A percentile compares a stretch with the other conserved stretches of the same genome.
Conservation (phyloP, 2,797 vertebrate species). For the Anas flavirostris region DNA sequence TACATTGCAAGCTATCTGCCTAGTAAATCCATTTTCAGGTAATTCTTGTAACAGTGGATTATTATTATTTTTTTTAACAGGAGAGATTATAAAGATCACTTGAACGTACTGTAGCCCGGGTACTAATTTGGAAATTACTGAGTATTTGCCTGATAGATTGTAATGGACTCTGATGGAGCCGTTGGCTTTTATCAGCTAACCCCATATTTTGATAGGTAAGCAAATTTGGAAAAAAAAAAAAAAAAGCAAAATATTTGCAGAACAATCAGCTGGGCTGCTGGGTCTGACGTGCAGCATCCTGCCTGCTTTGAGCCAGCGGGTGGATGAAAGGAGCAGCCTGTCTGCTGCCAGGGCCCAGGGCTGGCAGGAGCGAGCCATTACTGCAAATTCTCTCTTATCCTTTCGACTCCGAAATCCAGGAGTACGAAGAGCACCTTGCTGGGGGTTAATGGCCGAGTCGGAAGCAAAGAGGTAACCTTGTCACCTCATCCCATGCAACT, state of each 20-base stretch:
- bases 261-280: conserved; percentile 10
- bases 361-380: neutral
- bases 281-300: conserved; percentile 2
- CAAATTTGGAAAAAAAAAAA: conserved; percentile 45
- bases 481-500: neutral
- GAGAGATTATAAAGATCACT: conserved; percentile 63
- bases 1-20: conserved; percentile 56
- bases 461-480: neutral
- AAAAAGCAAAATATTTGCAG: conserved; percentile 62
- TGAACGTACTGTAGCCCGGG: conserved; percentile 5
- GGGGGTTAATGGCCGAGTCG: neutral
- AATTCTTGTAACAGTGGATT: conserved; percentile 22
- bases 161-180: conserved; percentile 59
- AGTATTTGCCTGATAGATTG: conserved; percentile 48
- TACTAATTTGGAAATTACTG: conserved; percentile 66
- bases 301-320: neutral
- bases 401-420: neutral
- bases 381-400: neutral
- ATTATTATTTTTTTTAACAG: neutral
- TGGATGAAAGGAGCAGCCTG: neutral
- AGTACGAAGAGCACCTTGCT: neutral
- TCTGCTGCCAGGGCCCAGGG: neutral
- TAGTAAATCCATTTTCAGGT: conserved; percentile 62
- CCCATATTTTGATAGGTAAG: conserved; percentile 63
- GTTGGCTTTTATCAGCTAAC: conserved; percentile 68